Conservation (phyloP, 2,113 vertebrate genomes). For the Festucalex cinctus region DNA sequence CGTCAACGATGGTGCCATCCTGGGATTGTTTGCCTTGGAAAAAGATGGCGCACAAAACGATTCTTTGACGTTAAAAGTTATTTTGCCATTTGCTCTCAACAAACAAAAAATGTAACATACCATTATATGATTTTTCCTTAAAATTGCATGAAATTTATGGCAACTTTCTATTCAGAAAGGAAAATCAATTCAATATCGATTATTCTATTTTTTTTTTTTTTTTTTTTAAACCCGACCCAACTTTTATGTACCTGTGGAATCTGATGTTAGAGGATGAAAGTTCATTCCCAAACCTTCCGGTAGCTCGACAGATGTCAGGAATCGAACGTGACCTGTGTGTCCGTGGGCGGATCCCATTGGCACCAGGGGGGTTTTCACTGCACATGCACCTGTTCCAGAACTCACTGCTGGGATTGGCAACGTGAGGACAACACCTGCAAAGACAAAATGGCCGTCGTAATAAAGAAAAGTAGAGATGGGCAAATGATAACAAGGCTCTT, state of each 20-base stretch:
- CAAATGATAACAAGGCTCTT: neutral
- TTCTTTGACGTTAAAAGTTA: neutral
- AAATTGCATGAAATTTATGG: no score
- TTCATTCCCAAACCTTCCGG: constrained; percentile 85
- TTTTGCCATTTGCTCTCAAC: neutral
- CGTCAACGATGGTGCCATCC: constrained; percentile 66
- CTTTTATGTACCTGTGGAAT: constrained; percentile 52
- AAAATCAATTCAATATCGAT: no score
- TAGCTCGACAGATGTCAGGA: constrained; percentile 90
- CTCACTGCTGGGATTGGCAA: constrained; percentile 76
- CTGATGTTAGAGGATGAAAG: constrained; percentile 70
- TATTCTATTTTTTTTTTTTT: no score
- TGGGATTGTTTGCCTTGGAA: constrained; percentile 53
- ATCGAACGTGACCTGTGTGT: constrained; percentile 95
- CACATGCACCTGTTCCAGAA: constrained; percentile 67
- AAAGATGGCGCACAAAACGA: neutral
- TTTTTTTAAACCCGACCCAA: no score
- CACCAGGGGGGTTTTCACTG: constrained; percentile 70
- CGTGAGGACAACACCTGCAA: constrained; percentile 85
- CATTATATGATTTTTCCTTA: no score
- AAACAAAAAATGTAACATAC: no score
- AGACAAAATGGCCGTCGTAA: neutral
- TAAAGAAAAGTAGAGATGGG: neutral
- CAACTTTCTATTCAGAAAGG: no score
- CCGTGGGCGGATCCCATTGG: constrained; percentile 91